Base-by-base conservation (phyloP, 2,888 invertebrate genomes). In the Nemoura dubitans region DNA sequence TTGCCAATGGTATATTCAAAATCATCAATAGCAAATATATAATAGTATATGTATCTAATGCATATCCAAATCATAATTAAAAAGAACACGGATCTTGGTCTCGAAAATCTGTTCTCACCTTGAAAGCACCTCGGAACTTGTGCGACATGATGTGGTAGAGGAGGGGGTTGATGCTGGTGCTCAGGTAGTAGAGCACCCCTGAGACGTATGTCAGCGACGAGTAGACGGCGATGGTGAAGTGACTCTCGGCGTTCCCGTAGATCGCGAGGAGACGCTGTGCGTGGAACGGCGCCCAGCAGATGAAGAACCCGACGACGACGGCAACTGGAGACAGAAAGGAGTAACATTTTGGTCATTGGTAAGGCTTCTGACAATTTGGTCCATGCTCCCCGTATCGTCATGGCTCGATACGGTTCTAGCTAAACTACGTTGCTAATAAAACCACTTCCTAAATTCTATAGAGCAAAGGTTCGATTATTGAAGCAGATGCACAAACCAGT, bases 141-240 rank as follows among this genome's bases (percentile, higher is more conserved):
- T 97, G 95, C 14, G 98, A 98, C 98, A 98, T 97, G 86, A 98
- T 96, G 92, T 98, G 97, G 92, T 98, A 98, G 76, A 98, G 94
- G 88, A 98, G 94, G 0, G 98, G 98, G 91, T 98, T 98, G 90
- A 98, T 96, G 90, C 97, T 97, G 14, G 98, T 97, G 7, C 98
- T 98, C 89, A 98, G 91, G 92, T 97, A 98, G 93, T 98, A 98
- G 87, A 98, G 94, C 0, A 98, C 94, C 0, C 98, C 98, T 0
- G 97, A 98, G 76, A 95, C 93, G 91, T 98, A 97, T 2, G 96
- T 97, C 86, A 97, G 92, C 85, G 94, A 92, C 86, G 93, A 93
- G 91, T 96, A 96, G 6, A 95, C 92, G n/a, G 93, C 92, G 86
- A 93, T 92, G 78, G 94, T 92, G 86, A 92, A 90, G 89, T 87